Conservation (phyloP, 2,888 invertebrate species). For the Prenolepis imparis region DNA sequence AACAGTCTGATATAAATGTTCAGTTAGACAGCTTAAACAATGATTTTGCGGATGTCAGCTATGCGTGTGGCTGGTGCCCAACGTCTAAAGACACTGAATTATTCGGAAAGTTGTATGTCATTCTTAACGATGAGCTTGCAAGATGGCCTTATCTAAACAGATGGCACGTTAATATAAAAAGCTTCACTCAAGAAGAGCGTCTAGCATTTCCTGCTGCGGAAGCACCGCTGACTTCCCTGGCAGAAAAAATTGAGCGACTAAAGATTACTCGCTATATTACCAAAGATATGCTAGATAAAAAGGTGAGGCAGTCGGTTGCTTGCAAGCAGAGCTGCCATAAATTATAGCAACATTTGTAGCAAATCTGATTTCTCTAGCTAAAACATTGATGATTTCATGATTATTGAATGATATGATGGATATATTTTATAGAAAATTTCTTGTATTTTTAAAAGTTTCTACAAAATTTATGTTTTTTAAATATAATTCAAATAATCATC, state of each 20-base stretch:
- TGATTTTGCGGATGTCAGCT: constrained; percentile 88
- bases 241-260: constrained; percentile 73
- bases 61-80: constrained; percentile 88
- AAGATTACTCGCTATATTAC: constrained; percentile 47
- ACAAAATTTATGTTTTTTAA: background rate
- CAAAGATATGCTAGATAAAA: constrained; percentile 75
- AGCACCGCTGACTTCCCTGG: constrained; percentile 85
- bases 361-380: background rate
- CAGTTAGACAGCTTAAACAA: constrained; percentile 82
- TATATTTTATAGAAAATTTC: background rate
- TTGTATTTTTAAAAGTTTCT: background rate
- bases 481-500: background rate
- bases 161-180: constrained; percentile 89
- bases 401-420: background rate
- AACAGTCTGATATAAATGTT: constrained; percentile 63
- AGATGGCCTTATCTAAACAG: constrained; percentile 87
- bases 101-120: constrained; percentile 80
- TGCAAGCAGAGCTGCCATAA: constrained; percentile 75
- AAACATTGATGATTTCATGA: background rate
- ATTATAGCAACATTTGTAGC: constrained; percentile 55
- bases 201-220: constrained; percentile 85
- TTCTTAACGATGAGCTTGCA: constrained; percentile 82
- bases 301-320: constrained; percentile 81
- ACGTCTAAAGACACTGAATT: constrained; percentile 87
- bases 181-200: constrained; percentile 88